Conservation (phyloP, 2,888 invertebrate species). For the Epinotia demarniana region DNA sequence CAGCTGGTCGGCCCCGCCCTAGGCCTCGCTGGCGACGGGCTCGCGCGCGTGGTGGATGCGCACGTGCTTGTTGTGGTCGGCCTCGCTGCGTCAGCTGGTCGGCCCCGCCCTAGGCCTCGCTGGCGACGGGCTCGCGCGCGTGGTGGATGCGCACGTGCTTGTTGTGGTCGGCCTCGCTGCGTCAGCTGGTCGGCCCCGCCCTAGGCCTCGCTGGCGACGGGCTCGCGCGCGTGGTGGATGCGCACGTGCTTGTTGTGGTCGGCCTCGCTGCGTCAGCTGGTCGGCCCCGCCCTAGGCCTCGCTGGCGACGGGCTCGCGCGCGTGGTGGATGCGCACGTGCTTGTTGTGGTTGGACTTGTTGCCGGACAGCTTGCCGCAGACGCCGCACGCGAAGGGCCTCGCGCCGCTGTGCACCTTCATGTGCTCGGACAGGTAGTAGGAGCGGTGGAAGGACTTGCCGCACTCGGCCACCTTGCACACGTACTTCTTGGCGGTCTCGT, state of each 20-base stretch:
- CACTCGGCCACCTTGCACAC: slow-evolving; percentile 90
- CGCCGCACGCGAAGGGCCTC: slow-evolving; percentile 92
- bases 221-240: slow-evolving; percentile 95
- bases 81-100: slow-evolving; percentile 94
- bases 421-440: slow-evolving; percentile 95
- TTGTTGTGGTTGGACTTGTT: slow-evolving; percentile 97
- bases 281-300: slow-evolving; percentile 94
- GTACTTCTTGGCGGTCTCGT: slow-evolving; percentile 91
- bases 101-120: slow-evolving; percentile 86
- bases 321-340: slow-evolving; percentile 95
- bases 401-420: slow-evolving; percentile 93
- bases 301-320: slow-evolving; percentile 93
- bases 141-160: slow-evolving; percentile 96
- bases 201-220: slow-evolving; percentile 93
- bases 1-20: slow-evolving; percentile 90
- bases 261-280: slow-evolving; percentile 93
- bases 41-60: slow-evolving; percentile 95
- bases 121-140: slow-evolving; percentile 93
- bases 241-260: slow-evolving; percentile 96
- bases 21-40: slow-evolving; percentile 89
- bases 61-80: slow-evolving; percentile 95
- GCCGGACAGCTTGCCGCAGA: slow-evolving; percentile 95
- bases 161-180: slow-evolving; percentile 95
- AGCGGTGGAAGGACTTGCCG: slow-evolving; percentile 93
- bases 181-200: slow-evolving; percentile 92